Evolutionary conservation across 2,797 vertebrate genomes (phyloP).

Genomic region (Sphaeramia orbicularis): DNA sequence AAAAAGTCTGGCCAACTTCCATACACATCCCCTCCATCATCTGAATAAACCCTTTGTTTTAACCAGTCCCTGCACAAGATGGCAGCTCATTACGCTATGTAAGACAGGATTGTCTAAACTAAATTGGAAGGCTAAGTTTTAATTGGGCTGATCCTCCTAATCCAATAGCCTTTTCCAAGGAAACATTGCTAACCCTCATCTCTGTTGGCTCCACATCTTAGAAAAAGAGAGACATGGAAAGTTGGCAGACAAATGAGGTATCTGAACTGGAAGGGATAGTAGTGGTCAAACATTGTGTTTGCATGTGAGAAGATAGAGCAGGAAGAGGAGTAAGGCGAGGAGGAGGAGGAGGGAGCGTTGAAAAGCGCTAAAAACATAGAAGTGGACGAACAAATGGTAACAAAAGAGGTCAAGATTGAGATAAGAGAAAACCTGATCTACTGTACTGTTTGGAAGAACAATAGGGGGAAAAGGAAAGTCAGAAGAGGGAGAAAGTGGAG

Average conservation of each 20-base stretch:
- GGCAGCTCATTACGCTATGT: constrained; percentile 47
- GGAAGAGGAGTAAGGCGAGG: not conserved
- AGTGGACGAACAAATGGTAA: not conserved
- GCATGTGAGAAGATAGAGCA: not conserved
- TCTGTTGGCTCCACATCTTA: constrained; percentile 39
- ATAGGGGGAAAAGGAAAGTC: constrained; percentile 44
- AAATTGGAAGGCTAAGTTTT: constrained; percentile 38
- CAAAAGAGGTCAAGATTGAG: not conserved
- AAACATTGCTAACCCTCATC: constrained; percentile 31
- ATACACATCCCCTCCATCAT: constrained; percentile 6
- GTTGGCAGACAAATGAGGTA: constrained; percentile 22
- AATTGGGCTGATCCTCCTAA: constrained; percentile 52
- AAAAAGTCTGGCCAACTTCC: constrained; percentile 39
- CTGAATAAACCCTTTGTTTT: constrained; percentile 57
- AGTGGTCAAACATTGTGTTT: constrained; percentile 5
- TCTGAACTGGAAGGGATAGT: constrained; percentile 3
- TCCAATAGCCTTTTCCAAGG: constrained; percentile 36
- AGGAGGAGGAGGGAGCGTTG: not conserved
- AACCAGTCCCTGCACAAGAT: constrained; percentile 9
- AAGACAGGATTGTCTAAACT: constrained; percentile 33
- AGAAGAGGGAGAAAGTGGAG: constrained; percentile 8
- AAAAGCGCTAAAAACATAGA: constrained; percentile 3
- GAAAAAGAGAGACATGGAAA: constrained; percentile 19
- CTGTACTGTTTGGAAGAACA: constrained; percentile 23
- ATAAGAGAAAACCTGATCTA: constrained; percentile 24